Base-by-base conservation (phyloP, 2,113 vertebrate species). In the Damaliscus lunatus region DNA sequence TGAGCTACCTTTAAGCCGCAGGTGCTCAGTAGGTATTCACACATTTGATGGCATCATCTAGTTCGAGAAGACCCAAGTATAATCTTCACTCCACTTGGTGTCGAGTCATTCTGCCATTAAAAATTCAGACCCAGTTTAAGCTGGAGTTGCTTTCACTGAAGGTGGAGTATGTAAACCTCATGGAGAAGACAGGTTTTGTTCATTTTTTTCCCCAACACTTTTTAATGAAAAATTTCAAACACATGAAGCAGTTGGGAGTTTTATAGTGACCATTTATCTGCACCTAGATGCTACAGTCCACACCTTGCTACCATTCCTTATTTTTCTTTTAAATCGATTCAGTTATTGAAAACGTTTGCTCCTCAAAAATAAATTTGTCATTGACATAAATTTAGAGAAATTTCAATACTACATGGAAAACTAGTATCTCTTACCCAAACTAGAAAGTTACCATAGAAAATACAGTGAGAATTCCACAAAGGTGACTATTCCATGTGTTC, bases 261-360 rank as follows among this genome's bases (percentile, higher is more conserved):
- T 55, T 19, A 4, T 16, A 12, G 52, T 3, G 67, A 19, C 59
- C 17, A 2, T 2, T 0, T 4, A n/a, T 3, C 14, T 29, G 25
- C 31, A n/a, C 25, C 33, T 6, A 16, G 52, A 23, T 31, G 6
- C 25, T 6, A 5, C 48, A 3, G 19, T 8, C 6, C 9, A 1
- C 23, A 11, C 14, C n/a, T 25, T 16, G 6, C 57, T 71, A 48
- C 15, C 10, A 14, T 14, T 46, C 0, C 23, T 3, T 71, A 5
- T 53, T 88, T 59, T 52, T 88, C 78, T 83, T 90, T 59, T 40
- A 83, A 17, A 4, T 33, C 1, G 2, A 60, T 77, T 57, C 7
- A n/a, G 60, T 60, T 78, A 15, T 19, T 60, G 11, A 83, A 60
- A 53, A 23, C 6, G 9, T 10, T 55, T 46, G 36, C 19, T 77